Evolutionary conservation across 1,140 invertebrate species (phyloP).

Genomic region (Hetaerina americana): DNA sequence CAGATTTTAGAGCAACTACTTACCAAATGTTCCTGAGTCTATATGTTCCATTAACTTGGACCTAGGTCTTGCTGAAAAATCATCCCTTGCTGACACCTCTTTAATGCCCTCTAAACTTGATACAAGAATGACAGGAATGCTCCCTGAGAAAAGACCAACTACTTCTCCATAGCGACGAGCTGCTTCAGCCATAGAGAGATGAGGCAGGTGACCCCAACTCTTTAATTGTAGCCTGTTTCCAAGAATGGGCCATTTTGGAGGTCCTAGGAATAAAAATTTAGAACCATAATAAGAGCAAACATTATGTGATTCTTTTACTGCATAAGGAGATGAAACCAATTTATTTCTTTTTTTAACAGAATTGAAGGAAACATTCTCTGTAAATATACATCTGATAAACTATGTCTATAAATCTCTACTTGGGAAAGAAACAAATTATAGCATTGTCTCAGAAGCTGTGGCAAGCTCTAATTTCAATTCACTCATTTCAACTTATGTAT

Average conservation of each 20-base stretch:
- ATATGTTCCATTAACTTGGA: neutral
- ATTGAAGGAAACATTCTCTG: no score
- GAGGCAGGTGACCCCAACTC: neutral
- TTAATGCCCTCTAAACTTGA: conserved; percentile 33
- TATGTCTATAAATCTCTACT: no score
- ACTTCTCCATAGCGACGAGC: conserved; percentile 28
- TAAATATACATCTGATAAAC: no score
- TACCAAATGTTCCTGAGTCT: neutral
- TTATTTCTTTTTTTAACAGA: no score
- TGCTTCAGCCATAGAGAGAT: neutral
- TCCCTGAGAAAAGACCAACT: conserved; percentile 39
- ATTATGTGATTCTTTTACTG: no score
- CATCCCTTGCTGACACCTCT: conserved; percentile 2
- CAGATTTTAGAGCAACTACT: no score
- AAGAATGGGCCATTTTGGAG: neutral
- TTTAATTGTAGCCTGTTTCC: neutral
- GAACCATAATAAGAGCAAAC: no score
- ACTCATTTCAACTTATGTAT: no score
- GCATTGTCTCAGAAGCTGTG: no score
- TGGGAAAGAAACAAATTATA: no score
- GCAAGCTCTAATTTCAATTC: no score
- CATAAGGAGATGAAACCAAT: no score
- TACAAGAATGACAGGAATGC: conserved; percentile 40
- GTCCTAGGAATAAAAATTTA: neutral
- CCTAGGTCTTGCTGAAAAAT: conserved; percentile 21